Percentiles rank a stretch among this genome's conserved stretches.
Conservation (phyloP, 1,140 invertebrate species). For the Pygmarrhopalites habei region DNA sequence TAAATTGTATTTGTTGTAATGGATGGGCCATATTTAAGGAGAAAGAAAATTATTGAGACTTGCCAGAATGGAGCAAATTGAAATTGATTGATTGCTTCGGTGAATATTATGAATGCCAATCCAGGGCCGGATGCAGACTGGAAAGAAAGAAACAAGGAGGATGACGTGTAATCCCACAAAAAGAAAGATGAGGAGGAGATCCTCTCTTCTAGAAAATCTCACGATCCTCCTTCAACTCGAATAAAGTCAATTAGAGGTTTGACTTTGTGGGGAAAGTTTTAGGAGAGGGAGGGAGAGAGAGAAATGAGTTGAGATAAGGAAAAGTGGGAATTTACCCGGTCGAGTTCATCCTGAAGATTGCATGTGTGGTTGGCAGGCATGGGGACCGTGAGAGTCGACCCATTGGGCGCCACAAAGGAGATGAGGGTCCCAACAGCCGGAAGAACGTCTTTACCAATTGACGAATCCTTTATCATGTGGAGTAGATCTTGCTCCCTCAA, state of each 20-base stretch:
- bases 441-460: slow-evolving; percentile 26
- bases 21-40: no score
- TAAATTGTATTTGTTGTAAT: no score
- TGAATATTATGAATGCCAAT: slow-evolving; percentile 79
- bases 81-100: slow-evolving; percentile 93
- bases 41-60: slow-evolving; percentile 75
- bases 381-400: slow-evolving; percentile 19
- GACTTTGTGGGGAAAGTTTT: no score
- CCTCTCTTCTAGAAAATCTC: no score
- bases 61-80: slow-evolving; percentile 89
- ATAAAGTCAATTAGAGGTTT: no score
- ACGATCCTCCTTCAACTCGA: no score
- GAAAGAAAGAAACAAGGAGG: slow-evolving; percentile 25
- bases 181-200: no score
- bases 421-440: slow-evolving; percentile 20
- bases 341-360: slow-evolving; percentile 75
- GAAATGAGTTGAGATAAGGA: no score
- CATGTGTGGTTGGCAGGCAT: slow-evolving; percentile 50
- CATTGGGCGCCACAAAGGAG: slow-evolving; percentile 19
- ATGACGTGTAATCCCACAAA: no score
- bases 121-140: slow-evolving; percentile 28
- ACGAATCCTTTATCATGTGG: slow-evolving; percentile 45
- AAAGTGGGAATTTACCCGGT: slow-evolving; percentile 60
- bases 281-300: no score
- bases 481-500: slow-evolving; percentile 54